A percentile compares a stretch with the other conserved stretches of the same genome.
Evolutionary conservation across 2,113 vertebrate genomes (phyloP).

Genomic region (Oryzias curvinotus): DNA sequence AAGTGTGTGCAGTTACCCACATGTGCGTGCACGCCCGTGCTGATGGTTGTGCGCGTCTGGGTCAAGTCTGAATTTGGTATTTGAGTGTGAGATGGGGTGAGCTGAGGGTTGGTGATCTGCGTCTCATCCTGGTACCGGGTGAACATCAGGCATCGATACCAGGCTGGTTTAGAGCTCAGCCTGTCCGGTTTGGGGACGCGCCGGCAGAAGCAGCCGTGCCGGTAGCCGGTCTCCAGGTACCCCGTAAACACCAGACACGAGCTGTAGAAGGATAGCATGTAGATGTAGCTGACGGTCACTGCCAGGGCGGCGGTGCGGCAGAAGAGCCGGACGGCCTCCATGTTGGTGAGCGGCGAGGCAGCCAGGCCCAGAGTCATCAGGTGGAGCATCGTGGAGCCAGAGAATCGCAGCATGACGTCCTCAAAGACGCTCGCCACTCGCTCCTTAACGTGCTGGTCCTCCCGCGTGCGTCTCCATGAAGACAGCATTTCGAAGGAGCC

Average conservation of each 20-base stretch:
- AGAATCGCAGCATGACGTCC: slow-evolving; percentile 96
- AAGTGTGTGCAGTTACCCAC: slow-evolving; percentile 37
- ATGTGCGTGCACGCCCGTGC: slow-evolving; percentile 11
- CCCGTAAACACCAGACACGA: slow-evolving; percentile 98
- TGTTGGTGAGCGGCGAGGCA: slow-evolving; percentile 98
- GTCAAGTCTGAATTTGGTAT: slow-evolving; percentile 13
- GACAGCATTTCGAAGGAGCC: slow-evolving; percentile 99
- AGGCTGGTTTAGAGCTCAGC: slow-evolving; percentile 92
- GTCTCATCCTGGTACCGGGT: slow-evolving; percentile 91
- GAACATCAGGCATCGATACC: slow-evolving; percentile 97
- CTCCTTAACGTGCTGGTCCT: slow-evolving; percentile 99
- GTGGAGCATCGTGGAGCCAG: slow-evolving; percentile 96
- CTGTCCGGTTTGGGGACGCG: slow-evolving; percentile 93
- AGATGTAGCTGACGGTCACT: slow-evolving; percentile 95
- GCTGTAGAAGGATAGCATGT: slow-evolving; percentile 96
- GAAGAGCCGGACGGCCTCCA: slow-evolving; percentile 98
- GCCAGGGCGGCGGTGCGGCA: slow-evolving; percentile 93
- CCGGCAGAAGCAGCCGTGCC: slow-evolving; percentile 97
- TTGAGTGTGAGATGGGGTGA: slow-evolving; percentile 16
- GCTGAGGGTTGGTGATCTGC: slow-evolving; percentile 40
- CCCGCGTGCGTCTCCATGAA: slow-evolving; percentile 94
- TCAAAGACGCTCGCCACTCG: slow-evolving; percentile 94
- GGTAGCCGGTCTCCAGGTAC: slow-evolving; percentile 97
- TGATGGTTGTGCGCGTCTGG: slow-evolving; percentile 26
- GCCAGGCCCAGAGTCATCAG: slow-evolving; percentile 96